Base-by-base conservation (phyloP, 2,113 vertebrate genomes). In the Heterotis niloticus region DNA sequence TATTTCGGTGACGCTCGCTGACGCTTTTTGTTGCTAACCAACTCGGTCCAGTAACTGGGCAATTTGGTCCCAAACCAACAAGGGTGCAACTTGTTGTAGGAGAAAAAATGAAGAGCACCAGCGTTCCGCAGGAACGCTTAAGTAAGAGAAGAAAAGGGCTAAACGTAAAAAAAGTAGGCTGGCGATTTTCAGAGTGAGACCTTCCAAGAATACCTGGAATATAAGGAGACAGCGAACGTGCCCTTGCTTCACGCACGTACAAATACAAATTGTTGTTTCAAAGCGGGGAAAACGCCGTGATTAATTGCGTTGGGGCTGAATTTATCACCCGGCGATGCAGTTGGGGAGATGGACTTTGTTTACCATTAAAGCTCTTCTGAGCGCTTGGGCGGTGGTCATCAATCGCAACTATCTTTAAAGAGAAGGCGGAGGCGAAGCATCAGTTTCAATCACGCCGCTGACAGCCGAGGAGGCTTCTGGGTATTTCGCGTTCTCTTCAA, bases 331-430 rank as follows among this genome's bases (percentile, higher is more conserved):
- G 83, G 81, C 82, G 83, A 91, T 88, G 90, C 88, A 90, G 88
- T 90, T 88, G 87, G 85, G 90, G 90, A 92, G 90, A 92, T 90
- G 89, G 89, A 92, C 90, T 90, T 90, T 89, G 90, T 93, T 93
- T 93, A 91, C 89, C 87, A 88, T 88, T 88, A 83, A 89, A 86
- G 87, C 89, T 88, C 84, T 90, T 88, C 87, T 86, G 87, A 86
- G 85, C 81, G 82, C 89, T 90, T 84, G 86, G 86, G 86, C 89
- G 88, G 88, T 87, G 90, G 88, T 87, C 90, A 93, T 93, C 90
- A 91, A 90, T 93, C 92, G 91, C 56, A 80, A 83, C 91, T 92
- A 93, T 93, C 92, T 91, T 89, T 87, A 90, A 90, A 91, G 87
- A 86, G 72, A 90, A 90, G 83, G 83, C 84, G 82, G 81, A 84